A percentile compares a stretch with the other conserved stretches of the same genome.
These are phyloP conservation scores for Celastrina argiolus DNA, from an alignment of 2,888 invertebrate genomes.

Conservation along the genomic window DNA sequence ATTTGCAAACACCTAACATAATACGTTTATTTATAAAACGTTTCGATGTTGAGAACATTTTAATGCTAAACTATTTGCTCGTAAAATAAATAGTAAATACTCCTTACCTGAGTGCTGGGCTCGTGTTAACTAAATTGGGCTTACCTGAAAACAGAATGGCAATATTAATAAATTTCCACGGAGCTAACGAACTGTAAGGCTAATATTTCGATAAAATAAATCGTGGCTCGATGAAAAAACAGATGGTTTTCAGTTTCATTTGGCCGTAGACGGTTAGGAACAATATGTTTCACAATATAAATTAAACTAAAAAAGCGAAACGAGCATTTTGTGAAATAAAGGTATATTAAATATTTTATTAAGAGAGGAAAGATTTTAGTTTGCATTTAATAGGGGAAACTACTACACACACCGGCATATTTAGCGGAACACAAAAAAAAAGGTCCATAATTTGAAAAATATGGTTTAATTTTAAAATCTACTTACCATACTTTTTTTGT, in stretches of 20 bases:
- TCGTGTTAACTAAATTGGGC: slow-evolving; percentile 27
- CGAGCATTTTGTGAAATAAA: slow-evolving; percentile 27
- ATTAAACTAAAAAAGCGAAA: slow-evolving; percentile 31
- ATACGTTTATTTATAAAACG: background rate
- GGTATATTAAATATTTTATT: background rate
- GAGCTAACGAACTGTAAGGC: slow-evolving; percentile 51
- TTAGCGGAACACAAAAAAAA: too few relatives aligned
- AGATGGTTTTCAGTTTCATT: slow-evolving; percentile 44
- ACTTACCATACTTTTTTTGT: too few relatives aligned
- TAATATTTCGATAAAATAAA: slow-evolving; percentile 55
- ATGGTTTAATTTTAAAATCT: too few relatives aligned
- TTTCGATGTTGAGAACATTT: background rate
- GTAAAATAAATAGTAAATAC: slow-evolving; percentile 19
- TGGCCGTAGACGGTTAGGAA: slow-evolving; percentile 44
- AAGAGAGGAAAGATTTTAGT: too few relatives aligned
- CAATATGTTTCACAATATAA: slow-evolving; percentile 47
- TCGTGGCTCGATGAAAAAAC: slow-evolving; percentile 45
- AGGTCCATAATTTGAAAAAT: too few relatives aligned
- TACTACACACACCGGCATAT: too few relatives aligned
- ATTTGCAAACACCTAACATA: background rate
- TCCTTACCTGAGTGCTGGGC: slow-evolving; percentile 11
- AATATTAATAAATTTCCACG: slow-evolving; percentile 31
- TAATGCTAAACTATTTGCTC: slow-evolving; percentile 22
- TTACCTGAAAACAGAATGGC: slow-evolving; percentile 48
- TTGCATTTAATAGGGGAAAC: too few relatives aligned